Base-by-base conservation (phyloP, 2,113 vertebrate genomes). In the Meriones unguiculatus region DNA sequence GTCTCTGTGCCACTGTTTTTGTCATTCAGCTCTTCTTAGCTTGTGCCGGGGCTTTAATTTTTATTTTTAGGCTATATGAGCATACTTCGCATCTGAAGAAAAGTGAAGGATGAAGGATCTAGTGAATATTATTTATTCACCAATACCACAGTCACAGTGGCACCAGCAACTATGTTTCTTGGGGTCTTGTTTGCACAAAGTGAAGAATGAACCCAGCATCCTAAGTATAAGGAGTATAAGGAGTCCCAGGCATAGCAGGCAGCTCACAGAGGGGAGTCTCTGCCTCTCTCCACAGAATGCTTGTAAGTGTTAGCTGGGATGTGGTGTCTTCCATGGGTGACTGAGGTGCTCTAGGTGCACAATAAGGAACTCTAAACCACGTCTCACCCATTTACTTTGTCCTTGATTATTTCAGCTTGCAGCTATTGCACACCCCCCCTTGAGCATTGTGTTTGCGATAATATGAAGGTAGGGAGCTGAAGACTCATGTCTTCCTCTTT, bases 91-190 rank as follows among this genome's bases (percentile, higher is more conserved):
- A 82, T 70, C 89, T 87, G 46, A 96, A 94, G 64, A 88, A 94
- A 78, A 89, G 6, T 38, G 25, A 89, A 89, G 54, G 18, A 78
- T 73, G 76, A 88, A 87, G 70, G 72, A 85, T 87, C 65, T 90
- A 88, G 65, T 96, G 91, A 25, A 93, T n/a, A 94, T 91, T 92
- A 93, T 77, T 77, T 70, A 89, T 89, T 86, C 10, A 87, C 54
- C 90, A 90, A 89, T 65, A 20, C n/a, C 57, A 92, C 38, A 28
- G 54, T 88, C 70, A 96, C 10, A 90, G 94, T 73, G 46, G 32
- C 86, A 92, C 88, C 81, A 69, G 25, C 24, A 96, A 18, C 84
- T 10, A 17, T 38, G 64, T 54, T 62, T 95, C 76, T n/a, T 87
- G 69, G 84, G 54, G 73, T 46, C 92, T 95, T 65, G n/a, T 93